Evolutionary conservation across 2,113 vertebrate species (phyloP), one percentile per base, ranked within the genome.

Genomic region (Gallinago media): DNA sequence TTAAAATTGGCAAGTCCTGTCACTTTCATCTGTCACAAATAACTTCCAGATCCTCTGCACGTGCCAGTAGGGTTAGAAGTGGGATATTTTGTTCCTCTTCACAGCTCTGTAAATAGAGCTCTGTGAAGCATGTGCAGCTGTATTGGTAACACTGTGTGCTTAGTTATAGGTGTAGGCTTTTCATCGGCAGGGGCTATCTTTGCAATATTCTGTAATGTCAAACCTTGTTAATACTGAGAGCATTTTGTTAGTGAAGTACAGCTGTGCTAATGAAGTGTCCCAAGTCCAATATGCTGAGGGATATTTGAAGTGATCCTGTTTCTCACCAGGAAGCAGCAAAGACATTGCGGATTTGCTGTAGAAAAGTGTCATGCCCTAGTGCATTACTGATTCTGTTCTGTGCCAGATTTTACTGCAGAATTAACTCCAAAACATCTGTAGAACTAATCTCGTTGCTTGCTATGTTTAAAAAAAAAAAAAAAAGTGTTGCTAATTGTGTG

Each of bases 361-460:
- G 36, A 72, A 54, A 49, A 66, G 27, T 59, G 68, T 77, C 42
- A 50, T 66, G 78, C 38, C 5, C 1, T 54, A 38, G n/a, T 74
- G 63, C 67, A 36, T 56, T 40, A 84, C 63, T 58, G 71, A 56
- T 77, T 82, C 34, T 73, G 52, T 56, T 87, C 54, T 79, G 34
- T 85, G 58, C 10, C 59, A 77, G 56, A 54, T 90, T 88, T 66
- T 84, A 67, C 70, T 92, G 74, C 63, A 91, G 66, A 85, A 89
- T 89, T 66, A 89, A 92, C 81, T 96, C 81, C 32, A 85, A 38
- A 96, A 94, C 92, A 88, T 82, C 96, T 93, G 85, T 66, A 80
- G 55, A 76, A 88, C 34, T 74, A 87, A 78, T 46, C 19, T 55
- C 77, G 42, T 70, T 70, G 36, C 59, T 76, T 49, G 29, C 36